These are phyloP conservation scores for Crotalus adamanteus DNA, from an alignment of 2,797 vertebrate genomes.

Conservation along the genomic window DNA sequence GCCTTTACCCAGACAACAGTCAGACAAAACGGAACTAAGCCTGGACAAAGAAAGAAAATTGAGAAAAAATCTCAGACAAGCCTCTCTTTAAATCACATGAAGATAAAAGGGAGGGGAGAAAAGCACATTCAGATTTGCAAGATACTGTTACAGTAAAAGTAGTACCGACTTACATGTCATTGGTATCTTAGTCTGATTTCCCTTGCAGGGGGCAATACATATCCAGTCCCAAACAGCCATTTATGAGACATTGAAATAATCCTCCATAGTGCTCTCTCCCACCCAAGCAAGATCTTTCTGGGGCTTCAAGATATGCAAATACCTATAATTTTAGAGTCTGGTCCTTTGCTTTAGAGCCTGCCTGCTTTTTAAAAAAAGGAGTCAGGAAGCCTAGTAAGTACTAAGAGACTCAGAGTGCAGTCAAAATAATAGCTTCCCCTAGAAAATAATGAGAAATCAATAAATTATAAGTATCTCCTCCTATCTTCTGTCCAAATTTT, in stretches of 20 bases:
- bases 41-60: not conserved
- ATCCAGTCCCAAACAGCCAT: not conserved
- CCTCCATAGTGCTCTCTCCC: not conserved
- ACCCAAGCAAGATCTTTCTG: not conserved
- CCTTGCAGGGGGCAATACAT: not conserved
- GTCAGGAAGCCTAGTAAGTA: not conserved
- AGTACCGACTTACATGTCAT: not conserved
- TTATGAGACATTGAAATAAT: not conserved
- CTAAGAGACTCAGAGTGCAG: not conserved
- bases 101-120: not conserved
- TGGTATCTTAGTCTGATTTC: not conserved
- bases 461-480: not conserved
- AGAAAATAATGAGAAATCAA: not conserved
- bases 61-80: not conserved
- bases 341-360: not conserved
- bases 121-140: not conserved
- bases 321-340: not conserved
- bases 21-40: not conserved
- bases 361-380: not conserved
- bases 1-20: not conserved
- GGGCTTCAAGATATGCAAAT: not conserved
- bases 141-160: not conserved
- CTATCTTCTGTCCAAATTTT: not conserved
- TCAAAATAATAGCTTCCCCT: not conserved
- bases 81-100: not conserved